These are phyloP conservation scores for Xiphophorus birchmanni DNA, from an alignment of 2,797 vertebrate species.

Conservation along the genomic window DNA sequence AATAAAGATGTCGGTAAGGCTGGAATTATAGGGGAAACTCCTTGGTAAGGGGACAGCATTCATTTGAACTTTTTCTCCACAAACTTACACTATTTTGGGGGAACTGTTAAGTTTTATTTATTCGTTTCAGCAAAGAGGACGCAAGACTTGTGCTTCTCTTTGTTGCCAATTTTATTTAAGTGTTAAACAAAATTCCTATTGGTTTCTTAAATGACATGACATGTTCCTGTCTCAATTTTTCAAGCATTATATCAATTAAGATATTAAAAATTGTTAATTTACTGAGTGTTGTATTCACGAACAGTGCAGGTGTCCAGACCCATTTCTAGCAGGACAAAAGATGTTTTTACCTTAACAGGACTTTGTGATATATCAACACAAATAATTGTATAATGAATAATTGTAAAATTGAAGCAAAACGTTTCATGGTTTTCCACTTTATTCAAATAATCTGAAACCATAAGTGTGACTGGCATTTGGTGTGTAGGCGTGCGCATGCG, in stretches of 20 bases:
- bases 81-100: background rate
- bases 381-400: background rate
- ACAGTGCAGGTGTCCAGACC: too few relatives aligned
- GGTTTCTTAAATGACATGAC: background rate
- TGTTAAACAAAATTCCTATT: background rate
- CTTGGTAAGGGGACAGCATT: background rate
- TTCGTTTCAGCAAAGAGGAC: background rate
- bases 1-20: slow-evolving; percentile 13
- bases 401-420: background rate
- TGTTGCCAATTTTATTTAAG: background rate
- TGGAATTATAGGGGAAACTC: background rate
- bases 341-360: background rate
- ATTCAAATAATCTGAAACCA: background rate
- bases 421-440: background rate
- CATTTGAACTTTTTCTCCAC: background rate
- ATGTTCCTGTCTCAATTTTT: background rate
- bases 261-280: background rate
- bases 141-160: background rate
- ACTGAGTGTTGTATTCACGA: too few relatives aligned
- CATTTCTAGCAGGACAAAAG: background rate
- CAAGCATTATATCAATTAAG: background rate
- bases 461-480: background rate
- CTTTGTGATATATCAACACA: background rate
- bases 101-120: background rate
- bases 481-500: too few relatives aligned